Conservation (phyloP, 2,888 invertebrate genomes). For the Ophion obscuratus region DNA sequence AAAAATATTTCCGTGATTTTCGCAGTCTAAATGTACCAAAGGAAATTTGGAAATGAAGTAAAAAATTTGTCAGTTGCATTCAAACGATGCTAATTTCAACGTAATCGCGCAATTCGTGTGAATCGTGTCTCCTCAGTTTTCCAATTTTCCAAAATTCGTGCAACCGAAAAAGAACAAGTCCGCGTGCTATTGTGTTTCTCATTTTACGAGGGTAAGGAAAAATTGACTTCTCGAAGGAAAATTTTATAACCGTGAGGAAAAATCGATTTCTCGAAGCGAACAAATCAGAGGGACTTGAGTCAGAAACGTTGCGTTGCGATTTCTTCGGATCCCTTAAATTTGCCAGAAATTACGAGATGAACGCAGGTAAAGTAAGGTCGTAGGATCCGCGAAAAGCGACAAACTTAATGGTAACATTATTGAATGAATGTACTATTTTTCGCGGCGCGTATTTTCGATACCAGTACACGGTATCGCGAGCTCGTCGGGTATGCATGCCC, state of each 20-base stretch:
- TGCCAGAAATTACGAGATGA: not conserved
- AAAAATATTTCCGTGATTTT: too few relatives aligned
- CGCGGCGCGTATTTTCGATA: conserved; percentile 14
- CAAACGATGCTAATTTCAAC: too few relatives aligned
- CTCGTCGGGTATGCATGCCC: conserved; percentile 16
- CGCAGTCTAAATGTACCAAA: too few relatives aligned
- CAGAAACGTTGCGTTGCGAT: not conserved
- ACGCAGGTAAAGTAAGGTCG: not conserved
- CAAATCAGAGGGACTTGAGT: not conserved
- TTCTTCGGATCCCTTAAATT: not conserved
- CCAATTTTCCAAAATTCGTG: not conserved
- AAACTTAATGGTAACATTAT: not conserved
- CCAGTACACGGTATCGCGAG: conserved; percentile 27
- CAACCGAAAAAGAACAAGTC: not conserved
- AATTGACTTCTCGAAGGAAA: not conserved
- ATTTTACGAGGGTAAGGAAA: too few relatives aligned
- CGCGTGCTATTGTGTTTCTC: too few relatives aligned
- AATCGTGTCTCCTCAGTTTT: too few relatives aligned
- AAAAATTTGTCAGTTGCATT: too few relatives aligned
- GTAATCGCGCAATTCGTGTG: too few relatives aligned
- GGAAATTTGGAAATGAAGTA: too few relatives aligned
- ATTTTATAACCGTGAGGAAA: too few relatives aligned
- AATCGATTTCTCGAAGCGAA: not conserved
- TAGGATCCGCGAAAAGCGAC: not conserved
- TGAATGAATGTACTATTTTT: not conserved